Evolutionary conservation across 1,140 invertebrate species (phyloP), one percentile per base, ranked within the genome.

Genomic region (Diploscapter pachys): DNA sequence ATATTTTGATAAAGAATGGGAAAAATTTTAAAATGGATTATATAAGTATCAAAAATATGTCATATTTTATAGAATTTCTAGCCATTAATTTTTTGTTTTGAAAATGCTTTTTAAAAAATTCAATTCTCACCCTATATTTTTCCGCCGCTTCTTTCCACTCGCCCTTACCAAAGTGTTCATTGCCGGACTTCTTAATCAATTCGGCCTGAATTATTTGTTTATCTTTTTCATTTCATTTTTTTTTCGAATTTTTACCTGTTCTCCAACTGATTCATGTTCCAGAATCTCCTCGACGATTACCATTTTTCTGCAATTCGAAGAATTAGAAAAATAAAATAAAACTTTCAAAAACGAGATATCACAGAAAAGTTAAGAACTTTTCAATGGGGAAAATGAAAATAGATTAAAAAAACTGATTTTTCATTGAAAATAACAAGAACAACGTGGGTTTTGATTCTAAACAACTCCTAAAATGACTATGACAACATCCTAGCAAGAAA

Each of bases 121-220:
- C 49, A 8, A 13, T 3, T 72, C 51, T 31, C 49, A 75, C 73
- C 51, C 66, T 92, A 81, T 96, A 96, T 0, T 84, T 85, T 8
- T 87, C 82, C 48, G 90, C 87, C 3, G 93, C 91, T 79, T 90
- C 88, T 73, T 89, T 83, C 86, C 89, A 92, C 6, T 92, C 87
- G 52, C 88, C 90, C 63, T 87, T 85, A 86, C 92, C 92, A 81
- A 93, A 97, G n/a, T 89, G 86, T 55, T 90, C 87, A 87, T 98
- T 97, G 9, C 93, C 95, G 69, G 89, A 86, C 6, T 89, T 87
- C 87, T 96, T 97, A 2, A 91, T 78, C 54, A 88, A 82, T 71
- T 91, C 87, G 0, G 92, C 90, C 81, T 50, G 31, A 9, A 13
- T 9, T 9, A 72, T 53, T 11, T n/a, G 56, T 54, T 31, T 51